Base-by-base conservation (phyloP, 2,797 vertebrate species). In the Spea hammondii region DNA sequence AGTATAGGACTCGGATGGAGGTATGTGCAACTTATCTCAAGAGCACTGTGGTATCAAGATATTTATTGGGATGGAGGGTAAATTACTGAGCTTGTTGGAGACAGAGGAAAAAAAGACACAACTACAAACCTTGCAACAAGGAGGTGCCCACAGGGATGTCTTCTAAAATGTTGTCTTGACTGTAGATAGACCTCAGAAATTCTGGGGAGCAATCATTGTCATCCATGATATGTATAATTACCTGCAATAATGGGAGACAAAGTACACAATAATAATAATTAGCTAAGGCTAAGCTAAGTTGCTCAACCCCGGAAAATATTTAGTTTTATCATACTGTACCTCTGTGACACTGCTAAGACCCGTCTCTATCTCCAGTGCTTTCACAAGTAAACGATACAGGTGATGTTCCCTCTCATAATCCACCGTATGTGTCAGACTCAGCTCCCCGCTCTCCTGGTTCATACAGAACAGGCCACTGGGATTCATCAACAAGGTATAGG, bases 191-290 rank as follows among this genome's bases (percentile, higher is more conserved):
- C 72, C 89, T 91, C 48, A 94, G 91, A 88, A 97, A 97, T 86
- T 96, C 96, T 0, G 96, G 96, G 3, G 92, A 93, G 85, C 96
- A 97, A 89, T 97, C 96, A 0, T 96, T 96, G 81, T 94, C 93
- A 0, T 97, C 96, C 0, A 87, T 93, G 69, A 96, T 90, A 70
- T 94, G 93, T 50, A 96, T 89, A 51, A 92, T 77, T 4, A 95
- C 93, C 96, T 78, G 60, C 17, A 32, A 7, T 44, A 50, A 46
- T 46, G 32, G 32, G 32, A 32, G 32, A 32, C 32, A 32, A 32
- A 32, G 32, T 32, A 32, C 1, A 32, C 32, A 32, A 32, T 32
- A 32, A 1, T 32, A 32, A 32, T 32, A 32, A n/a, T n/a, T n/a
- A 17, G 17, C 17, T 17, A 17, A 17, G 17, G 17, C 17, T 17